Evolutionary conservation across 2,113 vertebrate species (phyloP), one percentile per base, ranked within the genome.

Genomic region (Scopus umbretta): DNA sequence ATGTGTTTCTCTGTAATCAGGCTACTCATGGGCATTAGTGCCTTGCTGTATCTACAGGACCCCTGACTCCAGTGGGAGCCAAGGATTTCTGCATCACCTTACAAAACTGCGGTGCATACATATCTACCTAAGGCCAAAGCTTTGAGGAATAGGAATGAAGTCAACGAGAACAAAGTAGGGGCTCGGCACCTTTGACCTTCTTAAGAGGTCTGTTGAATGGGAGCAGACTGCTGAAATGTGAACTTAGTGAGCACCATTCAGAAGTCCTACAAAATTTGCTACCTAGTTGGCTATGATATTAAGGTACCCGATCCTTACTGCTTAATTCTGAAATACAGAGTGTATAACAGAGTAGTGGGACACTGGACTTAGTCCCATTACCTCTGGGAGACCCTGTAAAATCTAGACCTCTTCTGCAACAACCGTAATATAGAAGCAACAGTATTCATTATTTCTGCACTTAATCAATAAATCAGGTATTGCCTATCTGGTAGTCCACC

Each of bases 21-120:
- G 47, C 15, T 27, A 26, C 7, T 63, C 43, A 14, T 12, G 32
- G 29, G 20, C 16, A 3, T 89, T 63, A 63, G 4, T 43, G 52
- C 13, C 9, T 2, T n/a, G 5, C 29, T 55, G 32, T 21, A 12
- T 5, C 5, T 34, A 16, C 6, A 25, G 8, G 15, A 85, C 7
- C 11, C 13, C 5, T n/a, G 61, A 47, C 14, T 72, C 40, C 14
- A 23, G 13, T 8, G 11, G 42, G 22, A 71, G 15, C 11, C 26
- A 27, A 71, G 25, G n/a, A n/a, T n/a, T n/a, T n/a, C n/a, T n/a
- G n/a, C 42, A 20, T 7, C 66, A 16, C n/a, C 29, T 79, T 74
- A 55, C 5, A 29, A 38, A 74, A 42, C 26, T 68, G 10, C 2
- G 3, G 11, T 10, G 12, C 6, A 9, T 26, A 9, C 5, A 0